Evolutionary conservation across 2,888 invertebrate species (phyloP), one percentile per base, ranked within the genome.

Genomic region (Microctonus hyperodae): DNA sequence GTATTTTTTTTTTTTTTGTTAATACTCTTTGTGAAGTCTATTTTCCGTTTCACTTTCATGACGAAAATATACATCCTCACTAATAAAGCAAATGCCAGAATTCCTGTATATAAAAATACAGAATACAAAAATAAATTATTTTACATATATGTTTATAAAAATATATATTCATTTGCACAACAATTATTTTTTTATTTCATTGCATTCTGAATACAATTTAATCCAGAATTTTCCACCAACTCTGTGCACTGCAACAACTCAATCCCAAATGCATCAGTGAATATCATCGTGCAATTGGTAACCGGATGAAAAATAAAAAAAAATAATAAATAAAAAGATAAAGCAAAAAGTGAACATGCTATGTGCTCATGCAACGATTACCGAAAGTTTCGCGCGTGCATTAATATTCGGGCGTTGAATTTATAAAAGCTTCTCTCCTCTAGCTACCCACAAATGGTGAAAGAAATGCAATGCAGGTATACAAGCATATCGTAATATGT

Each of bases 211-310:
- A 16, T 44, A 6, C 9, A 9, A 16, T 37, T 37, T n/a, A 13
- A n/a, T 44, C 7, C 1, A n/a, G 25, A 16, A n/a, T 58, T n/a
- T 13, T 51, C 11, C 33, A 57, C 35, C n/a, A 20, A 20, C 20
- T 11, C 23, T 22, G 40, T 31, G 20, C 23, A 23, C 25, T 25
- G 20, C 51, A 40, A 33, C 11, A 50, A 23, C n/a, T 16, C 11
- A 33, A n/a, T 53, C 62, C 33, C 60, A 57, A 63, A 22, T 63
- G 60, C 64, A 67, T 65, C 16, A 44, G 44, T 44, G 20, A 16
- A 44, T 20, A 44, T 5, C 7, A 2, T 16, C 16, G 4, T 44
- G 4, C 20, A 44, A 40, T n/a, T n/a, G n/a, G n/a, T 13, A 51
- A 9, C 10, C 1, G 6, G 6, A 53, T 53, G 25, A 25, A 53